Evolutionary conservation across 2,113 vertebrate species (phyloP).

Genomic region (Pseudonaja textilis): DNA sequence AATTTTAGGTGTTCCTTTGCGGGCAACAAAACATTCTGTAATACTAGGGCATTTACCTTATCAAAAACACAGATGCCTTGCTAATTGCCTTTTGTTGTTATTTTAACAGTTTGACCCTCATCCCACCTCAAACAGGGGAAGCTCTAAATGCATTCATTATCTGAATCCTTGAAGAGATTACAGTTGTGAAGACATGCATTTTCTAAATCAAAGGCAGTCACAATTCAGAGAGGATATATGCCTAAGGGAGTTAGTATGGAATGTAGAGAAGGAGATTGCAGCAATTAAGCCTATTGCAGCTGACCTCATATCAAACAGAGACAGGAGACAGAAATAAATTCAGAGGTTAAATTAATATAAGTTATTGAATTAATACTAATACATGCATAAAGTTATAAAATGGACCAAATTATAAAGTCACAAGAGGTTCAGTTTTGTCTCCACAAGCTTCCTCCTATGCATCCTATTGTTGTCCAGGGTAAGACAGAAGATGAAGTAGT

Average conservation of each 20-base stretch:
- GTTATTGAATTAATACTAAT: not conserved
- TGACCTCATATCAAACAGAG: not conserved
- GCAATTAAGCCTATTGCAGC: not conserved
- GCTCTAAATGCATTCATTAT: not conserved
- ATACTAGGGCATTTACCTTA: not conserved
- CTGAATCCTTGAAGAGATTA: not conserved
- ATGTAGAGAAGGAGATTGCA: not conserved
- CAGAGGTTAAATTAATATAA: not conserved
- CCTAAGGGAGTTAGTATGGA: not conserved
- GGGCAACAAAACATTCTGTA: not conserved
- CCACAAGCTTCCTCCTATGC: not conserved
- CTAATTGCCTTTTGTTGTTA: not conserved
- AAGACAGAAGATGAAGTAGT: not conserved
- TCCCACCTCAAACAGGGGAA: not conserved
- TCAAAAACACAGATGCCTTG: not conserved
- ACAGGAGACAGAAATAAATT: not conserved
- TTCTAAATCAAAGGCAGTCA: not conserved
- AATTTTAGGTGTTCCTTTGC: not conserved
- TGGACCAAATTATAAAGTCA: not conserved
- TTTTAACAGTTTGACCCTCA: not conserved
- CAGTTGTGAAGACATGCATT: not conserved
- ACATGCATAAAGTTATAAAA: not conserved
- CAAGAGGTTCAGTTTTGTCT: not conserved
- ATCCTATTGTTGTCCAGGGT: not conserved
- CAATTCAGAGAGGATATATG: not conserved